Evolutionary conservation across 2,888 invertebrate genomes (phyloP).

Genomic region (Harpalus rubripes): DNA sequence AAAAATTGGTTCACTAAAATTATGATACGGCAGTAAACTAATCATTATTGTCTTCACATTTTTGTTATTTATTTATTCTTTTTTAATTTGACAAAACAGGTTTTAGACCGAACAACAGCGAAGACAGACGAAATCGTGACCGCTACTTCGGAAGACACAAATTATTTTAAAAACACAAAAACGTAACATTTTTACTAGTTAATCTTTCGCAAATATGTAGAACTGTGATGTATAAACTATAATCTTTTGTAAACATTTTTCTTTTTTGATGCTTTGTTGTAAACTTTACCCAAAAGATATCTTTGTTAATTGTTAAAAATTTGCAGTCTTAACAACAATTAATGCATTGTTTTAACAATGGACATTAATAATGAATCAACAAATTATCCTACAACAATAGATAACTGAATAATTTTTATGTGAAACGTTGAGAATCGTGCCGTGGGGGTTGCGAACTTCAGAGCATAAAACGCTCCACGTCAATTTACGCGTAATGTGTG

Average conservation of each 20-base stretch:
- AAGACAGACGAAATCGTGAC: slow-evolving; percentile 59
- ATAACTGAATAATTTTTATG: background rate
- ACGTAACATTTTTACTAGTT: background rate
- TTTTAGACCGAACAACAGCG: slow-evolving; percentile 57
- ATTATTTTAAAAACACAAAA: slow-evolving; percentile 17
- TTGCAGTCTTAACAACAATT: background rate
- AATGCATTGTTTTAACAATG: background rate
- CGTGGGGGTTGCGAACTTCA: slow-evolving; percentile 65
- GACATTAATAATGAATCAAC: background rate
- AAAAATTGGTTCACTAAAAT: slow-evolving; percentile 66
- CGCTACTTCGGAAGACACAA: slow-evolving; percentile 61
- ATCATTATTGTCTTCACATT: slow-evolving; percentile 67
- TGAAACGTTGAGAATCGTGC: slow-evolving; percentile 47
- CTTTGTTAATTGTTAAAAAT: background rate
- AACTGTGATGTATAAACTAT: background rate
- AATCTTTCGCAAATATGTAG: background rate
- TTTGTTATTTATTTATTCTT: slow-evolving; percentile 67
- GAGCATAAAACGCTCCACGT: slow-evolving; percentile 63
- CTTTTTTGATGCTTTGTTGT: background rate
- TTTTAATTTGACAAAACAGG: slow-evolving; percentile 67
- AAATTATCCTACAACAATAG: background rate
- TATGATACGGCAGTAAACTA: slow-evolving; percentile 66
- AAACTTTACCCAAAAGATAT: background rate
- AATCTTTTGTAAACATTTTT: background rate
- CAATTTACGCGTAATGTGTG: slow-evolving; percentile 65